Evolutionary conservation across 2,113 vertebrate species (phyloP).

Genomic region (Vombatus ursinus): DNA sequence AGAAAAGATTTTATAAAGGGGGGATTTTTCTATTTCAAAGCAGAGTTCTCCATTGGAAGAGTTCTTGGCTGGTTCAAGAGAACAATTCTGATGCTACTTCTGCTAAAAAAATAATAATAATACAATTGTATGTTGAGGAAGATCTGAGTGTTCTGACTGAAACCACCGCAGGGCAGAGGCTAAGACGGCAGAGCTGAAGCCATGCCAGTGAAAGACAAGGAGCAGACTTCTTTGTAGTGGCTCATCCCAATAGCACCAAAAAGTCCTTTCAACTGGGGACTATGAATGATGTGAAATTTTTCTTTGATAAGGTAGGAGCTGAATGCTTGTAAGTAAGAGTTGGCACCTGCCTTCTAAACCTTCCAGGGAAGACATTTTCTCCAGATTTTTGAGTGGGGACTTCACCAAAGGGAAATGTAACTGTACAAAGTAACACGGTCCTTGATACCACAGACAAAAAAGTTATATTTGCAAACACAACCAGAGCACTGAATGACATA

Average conservation of each 20-base stretch:
- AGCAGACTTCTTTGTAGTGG: not conserved
- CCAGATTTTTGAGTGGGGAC: not conserved
- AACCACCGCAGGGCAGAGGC: not conserved
- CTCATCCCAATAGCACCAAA: not conserved
- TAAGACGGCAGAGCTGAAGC: not conserved
- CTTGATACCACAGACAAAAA: not conserved
- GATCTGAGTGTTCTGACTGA: not conserved
- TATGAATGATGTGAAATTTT: not conserved
- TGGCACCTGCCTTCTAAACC: not conserved
- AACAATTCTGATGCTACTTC: not conserved
- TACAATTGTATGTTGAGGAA: not conserved
- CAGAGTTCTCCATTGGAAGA: not conserved
- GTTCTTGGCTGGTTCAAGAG: not conserved
- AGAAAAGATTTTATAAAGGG: not conserved
- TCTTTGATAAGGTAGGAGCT: not conserved
- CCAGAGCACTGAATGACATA: not conserved
- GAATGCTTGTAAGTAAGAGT: not conserved
- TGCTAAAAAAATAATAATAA: not conserved
- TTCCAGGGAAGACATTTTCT: not conserved
- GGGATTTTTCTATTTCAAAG: not conserved
- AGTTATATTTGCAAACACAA: not conserved
- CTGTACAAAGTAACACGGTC: not conserved
- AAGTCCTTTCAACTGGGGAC: not conserved
- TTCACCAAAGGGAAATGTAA: not conserved
- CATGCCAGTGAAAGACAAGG: not conserved